Conservation (phyloP, 2,113 vertebrate genomes). For the Theristicus caerulescens region DNA sequence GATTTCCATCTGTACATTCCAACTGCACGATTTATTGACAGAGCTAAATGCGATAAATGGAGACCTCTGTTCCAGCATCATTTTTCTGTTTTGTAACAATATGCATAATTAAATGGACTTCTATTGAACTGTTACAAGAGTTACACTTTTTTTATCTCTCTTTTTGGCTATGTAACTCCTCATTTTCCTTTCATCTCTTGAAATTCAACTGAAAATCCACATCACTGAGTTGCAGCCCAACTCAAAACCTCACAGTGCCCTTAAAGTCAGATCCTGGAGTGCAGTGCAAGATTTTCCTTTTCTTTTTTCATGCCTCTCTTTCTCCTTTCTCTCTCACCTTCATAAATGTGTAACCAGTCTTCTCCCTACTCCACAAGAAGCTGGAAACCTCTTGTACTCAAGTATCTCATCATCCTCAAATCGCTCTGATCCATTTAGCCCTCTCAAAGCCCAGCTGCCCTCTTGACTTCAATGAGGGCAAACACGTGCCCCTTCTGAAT, state of each 20-base stretch:
- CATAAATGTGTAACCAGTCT: fast-evolving
- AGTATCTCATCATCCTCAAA: not conserved
- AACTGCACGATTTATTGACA: not conserved
- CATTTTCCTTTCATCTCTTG: not conserved
- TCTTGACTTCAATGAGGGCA: not conserved
- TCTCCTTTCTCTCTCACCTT: not conserved
- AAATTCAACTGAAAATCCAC: not conserved
- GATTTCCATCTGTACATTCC: not conserved
- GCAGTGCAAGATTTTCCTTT: not conserved
- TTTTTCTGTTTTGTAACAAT: not conserved
- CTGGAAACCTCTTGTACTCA: not conserved
- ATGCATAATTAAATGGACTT: not conserved
- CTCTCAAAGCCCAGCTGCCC: not conserved
- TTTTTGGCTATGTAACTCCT: not conserved
- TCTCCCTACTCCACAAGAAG: not conserved
- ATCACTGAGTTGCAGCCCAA: not conserved
- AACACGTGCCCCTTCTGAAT: not conserved
- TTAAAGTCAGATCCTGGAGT: not conserved
- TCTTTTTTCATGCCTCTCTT: not conserved
- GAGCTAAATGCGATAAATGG: not conserved
- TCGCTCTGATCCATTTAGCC: not conserved
- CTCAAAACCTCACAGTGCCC: not conserved
- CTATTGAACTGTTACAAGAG: not conserved
- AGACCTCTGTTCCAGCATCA: not conserved
- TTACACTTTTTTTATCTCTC: not conserved